Evolutionary conservation across 2,113 vertebrate species (phyloP).

Genomic region (Rhagologus leucostigma): DNA sequence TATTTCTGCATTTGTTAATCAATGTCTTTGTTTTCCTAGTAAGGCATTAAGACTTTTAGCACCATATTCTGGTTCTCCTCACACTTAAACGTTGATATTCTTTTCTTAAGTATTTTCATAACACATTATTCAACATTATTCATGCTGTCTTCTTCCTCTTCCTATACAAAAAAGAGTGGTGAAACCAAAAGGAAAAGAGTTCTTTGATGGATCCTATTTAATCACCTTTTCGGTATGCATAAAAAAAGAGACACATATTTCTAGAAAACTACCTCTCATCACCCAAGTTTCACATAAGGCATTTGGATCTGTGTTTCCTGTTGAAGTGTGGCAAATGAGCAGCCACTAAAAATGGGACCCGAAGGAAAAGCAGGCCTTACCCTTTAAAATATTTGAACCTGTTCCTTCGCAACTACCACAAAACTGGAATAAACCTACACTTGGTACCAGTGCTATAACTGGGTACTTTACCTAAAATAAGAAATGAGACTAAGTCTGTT

Average conservation of each 20-base stretch:
- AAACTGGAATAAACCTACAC: background rate
- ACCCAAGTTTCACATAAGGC: background rate
- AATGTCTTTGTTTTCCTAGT: background rate
- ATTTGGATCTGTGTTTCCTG: background rate
- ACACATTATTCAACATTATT: background rate
- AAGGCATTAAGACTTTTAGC: background rate
- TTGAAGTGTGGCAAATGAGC: background rate
- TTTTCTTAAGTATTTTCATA: background rate
- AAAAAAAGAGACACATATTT: background rate
- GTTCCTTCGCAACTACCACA: fast-evolving
- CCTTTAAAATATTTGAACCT: background rate
- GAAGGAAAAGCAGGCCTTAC: background rate
- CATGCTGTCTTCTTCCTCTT: background rate
- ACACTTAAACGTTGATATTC: background rate
- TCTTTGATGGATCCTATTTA: background rate
- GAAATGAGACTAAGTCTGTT: background rate
- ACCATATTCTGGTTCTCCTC: background rate
- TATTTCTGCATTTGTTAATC: background rate
- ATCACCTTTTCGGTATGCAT: background rate
- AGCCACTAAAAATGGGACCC: background rate
- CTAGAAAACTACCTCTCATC: background rate
- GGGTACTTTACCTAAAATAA: background rate
- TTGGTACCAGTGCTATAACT: background rate
- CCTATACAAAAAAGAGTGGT: background rate
- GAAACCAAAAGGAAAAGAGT: background rate